Base-by-base conservation (phyloP, 2,113 vertebrate species). In the Electrona antarctica region DNA sequence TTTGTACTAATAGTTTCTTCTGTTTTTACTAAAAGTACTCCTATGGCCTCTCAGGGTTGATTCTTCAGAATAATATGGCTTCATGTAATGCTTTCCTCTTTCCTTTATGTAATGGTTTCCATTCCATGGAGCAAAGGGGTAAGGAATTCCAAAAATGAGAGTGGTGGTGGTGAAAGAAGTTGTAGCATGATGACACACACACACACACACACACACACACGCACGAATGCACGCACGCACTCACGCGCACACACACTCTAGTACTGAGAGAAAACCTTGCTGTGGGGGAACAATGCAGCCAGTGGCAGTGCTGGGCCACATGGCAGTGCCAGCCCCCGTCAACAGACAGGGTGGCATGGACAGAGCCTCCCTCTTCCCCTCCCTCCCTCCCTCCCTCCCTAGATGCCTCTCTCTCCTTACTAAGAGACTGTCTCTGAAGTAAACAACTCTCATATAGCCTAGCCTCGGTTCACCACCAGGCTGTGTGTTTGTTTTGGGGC, bases 251-350 rank as follows among this genome's bases (percentile, higher is more conserved):
- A 2, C 21, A 21, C 21, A 21, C 41, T 60, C 54, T 73, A 72
- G 77, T 82, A 72, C 80, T 80, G 65, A 80, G 74, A 76, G 80
- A 83, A 81, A 78, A 76, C 79, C 74, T 73, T 72, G 81, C 64
- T 67, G 57, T 56, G 21, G 15, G 50, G 65, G 73, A 81, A 85
- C 74, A 79, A 77, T 76, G 64, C 69, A 67, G 68, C 70, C 75
- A 65, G 76, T 54, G 61, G 67, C 80, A 54, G 46, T 52, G 62
- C 60, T 69, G 60, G 68, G 77, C 76, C 71, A 72, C 81, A 83
- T 73, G 81, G 83, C 69, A 84, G 78, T 87, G 83, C 89, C 89
- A 86, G 83, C 85, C 67, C 63, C 78, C 64, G 59, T 67, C 33
- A 14, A 15, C 46, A n/a, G 51, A 0, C 8, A 69, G 71, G 64